A percentile compares a stretch with the other conserved stretches of the same genome.
Evolutionary conservation across 2,888 invertebrate species (phyloP).

Genomic region (Reticulitermes lucifugus): DNA sequence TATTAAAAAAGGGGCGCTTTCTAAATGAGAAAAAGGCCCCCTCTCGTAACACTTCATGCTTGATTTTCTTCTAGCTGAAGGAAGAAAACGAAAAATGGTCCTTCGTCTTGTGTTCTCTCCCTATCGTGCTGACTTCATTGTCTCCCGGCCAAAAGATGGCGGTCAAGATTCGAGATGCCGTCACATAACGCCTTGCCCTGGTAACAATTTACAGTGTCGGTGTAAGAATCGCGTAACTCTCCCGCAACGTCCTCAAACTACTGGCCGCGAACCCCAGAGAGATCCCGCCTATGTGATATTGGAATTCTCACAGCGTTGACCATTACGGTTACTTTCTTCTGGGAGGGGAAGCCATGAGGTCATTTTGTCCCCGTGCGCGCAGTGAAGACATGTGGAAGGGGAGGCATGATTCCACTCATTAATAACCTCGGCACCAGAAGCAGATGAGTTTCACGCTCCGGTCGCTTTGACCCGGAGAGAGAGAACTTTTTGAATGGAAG

Average conservation of each 20-base stretch:
- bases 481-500: too few species aligned
- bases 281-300: too few species aligned
- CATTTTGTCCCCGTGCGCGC: too few species aligned
- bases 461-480: too few species aligned
- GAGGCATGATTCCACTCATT: too few species aligned
- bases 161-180: constrained; percentile 19
- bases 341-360: too few species aligned
- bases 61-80: constrained; percentile 46
- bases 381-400: too few species aligned
- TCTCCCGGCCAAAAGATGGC: constrained; percentile 22
- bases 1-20: constrained; percentile 22
- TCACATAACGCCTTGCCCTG: constrained; percentile 23
- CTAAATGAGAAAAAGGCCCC: constrained; percentile 47
- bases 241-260: background rate
- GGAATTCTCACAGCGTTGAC: too few species aligned
- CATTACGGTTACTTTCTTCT: too few species aligned
- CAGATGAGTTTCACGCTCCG: too few species aligned
- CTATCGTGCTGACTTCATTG: constrained; percentile 15
- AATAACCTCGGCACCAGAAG: too few species aligned
- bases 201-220: background rate
- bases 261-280: too few species aligned
- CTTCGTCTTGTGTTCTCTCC: constrained; percentile 1
- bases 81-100: constrained; percentile 36
- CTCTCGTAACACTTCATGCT: constrained; percentile 51
- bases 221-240: constrained; percentile 9